phyloP scores from a whole-genome alignment of 2,113 vertebrate species.

The Felis chaus region DNA sequence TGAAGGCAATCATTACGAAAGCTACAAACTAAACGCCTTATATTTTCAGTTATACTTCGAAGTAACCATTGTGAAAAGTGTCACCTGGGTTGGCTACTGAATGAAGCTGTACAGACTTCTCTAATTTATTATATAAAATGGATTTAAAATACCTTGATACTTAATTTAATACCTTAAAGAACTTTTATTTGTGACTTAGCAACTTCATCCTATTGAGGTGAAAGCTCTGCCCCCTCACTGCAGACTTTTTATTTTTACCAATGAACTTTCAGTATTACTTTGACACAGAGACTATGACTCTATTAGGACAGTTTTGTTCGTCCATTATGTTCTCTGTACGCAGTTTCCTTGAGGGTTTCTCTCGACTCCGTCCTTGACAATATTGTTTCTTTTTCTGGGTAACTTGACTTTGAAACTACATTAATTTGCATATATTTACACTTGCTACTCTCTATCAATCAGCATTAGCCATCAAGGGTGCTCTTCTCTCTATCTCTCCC shows the following conservation, averaged over 20 bases:
- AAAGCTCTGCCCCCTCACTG: background rate
- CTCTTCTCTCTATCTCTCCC: background rate
- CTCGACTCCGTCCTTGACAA: background rate
- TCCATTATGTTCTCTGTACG: background rate
- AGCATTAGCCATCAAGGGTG: background rate
- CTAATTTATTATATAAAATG: background rate
- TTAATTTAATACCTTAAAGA: background rate
- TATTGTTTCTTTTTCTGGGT: background rate
- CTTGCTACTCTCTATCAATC: background rate
- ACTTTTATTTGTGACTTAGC: background rate
- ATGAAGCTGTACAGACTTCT: background rate
- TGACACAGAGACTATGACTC: background rate
- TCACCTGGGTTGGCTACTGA: background rate
- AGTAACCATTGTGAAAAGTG: background rate
- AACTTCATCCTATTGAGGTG: background rate
- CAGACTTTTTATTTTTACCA: background rate
- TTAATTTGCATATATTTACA: background rate
- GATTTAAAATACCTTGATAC: background rate
- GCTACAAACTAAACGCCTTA: background rate
- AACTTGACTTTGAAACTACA: background rate
- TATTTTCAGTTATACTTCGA: background rate
- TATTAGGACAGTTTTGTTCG: background rate
- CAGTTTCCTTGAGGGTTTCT: background rate
- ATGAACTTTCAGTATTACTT: background rate
- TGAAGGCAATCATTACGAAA: constrained; percentile 6